Conservation (phyloP, 2,113 vertebrate genomes). For the Mus musculus region GRCm39 chr1:166136001-166136500, state of each 20-base stretch:
- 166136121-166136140: not conserved
- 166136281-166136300: rapidly evolving
- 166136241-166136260: not conserved
- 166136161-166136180: rapidly evolving
- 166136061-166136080: not conserved
- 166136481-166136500: slow-evolving; percentile 96
- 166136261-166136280: not conserved
- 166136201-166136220: not conserved
- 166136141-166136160: not conserved
- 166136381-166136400: not conserved
- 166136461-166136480: slow-evolving; percentile 91
- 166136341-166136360: no score
- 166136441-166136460: slow-evolving; percentile 93
- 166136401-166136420: slow-evolving; percentile 86
- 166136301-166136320: not conserved
- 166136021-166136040: not conserved
- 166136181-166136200: not conserved
- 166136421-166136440: slow-evolving; percentile 94
- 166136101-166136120: not conserved
- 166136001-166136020: not conserved
- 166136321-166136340: not conserved
- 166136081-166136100: not conserved
- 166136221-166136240: not conserved
- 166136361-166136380: not conserved
- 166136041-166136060: not conserved